Evolutionary conservation across 1,140 invertebrate species (phyloP).

Genomic region (Dreissena rostriformis): DNA sequence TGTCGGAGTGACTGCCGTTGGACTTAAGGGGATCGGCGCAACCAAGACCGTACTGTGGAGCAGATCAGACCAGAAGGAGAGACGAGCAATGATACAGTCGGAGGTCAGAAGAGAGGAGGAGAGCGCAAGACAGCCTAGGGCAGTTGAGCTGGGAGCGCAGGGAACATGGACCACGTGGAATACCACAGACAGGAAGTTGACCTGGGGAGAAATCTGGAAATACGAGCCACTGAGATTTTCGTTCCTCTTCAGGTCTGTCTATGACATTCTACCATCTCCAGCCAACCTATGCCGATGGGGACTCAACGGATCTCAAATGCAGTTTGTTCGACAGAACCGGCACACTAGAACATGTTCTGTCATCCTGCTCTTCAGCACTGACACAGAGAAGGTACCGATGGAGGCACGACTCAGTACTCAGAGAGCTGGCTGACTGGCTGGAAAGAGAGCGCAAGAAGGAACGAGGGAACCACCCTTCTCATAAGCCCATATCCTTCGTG

Average conservation of each 20-base stretch:
- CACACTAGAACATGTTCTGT: constrained; percentile 41
- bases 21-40: constrained; percentile 23
- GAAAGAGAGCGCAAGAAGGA: constrained; percentile 27
- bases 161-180: constrained; percentile 33
- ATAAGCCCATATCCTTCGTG: constrained; percentile 2
- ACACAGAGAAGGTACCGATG: constrained; percentile 37
- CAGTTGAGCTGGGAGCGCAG: constrained; percentile 16
- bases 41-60: constrained; percentile 14
- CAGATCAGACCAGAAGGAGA: constrained; percentile 20
- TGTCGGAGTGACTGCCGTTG: constrained; percentile 24
- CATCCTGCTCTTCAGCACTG: constrained; percentile 28
- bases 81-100: neutral
- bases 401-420: constrained; percentile 27
- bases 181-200: constrained; percentile 40
- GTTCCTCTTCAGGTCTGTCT: constrained; percentile 21
- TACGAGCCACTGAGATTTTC: constrained; percentile 23
- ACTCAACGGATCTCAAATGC: neutral
- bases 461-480: constrained; percentile 2
- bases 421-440: constrained; percentile 43
- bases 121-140: constrained; percentile 10
- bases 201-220: constrained; percentile 40
- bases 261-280: constrained; percentile 20
- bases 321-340: neutral
- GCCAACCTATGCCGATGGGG: constrained; percentile 20
- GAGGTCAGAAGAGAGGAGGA: constrained; percentile 14